Conservation (phyloP, 2,888 invertebrate genomes). For the Opisthograptis luteolata region DNA sequence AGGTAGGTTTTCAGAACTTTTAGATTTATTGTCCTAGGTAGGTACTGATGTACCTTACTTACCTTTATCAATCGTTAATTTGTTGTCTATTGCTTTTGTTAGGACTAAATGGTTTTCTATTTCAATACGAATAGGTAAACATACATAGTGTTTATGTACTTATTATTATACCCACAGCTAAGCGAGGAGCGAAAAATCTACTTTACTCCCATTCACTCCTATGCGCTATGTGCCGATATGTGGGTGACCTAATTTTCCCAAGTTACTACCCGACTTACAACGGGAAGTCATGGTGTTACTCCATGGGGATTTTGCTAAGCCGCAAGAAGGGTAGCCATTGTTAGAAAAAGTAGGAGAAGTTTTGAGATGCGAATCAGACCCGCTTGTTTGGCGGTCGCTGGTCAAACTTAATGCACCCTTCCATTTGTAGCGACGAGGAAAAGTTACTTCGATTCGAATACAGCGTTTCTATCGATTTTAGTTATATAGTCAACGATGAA, state of each 20-base stretch:
- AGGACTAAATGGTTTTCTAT: no score
- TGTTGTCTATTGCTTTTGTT: no score
- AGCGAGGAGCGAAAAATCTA: slow-evolving; percentile 1
- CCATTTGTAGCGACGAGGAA: not conserved
- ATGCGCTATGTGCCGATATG: slow-evolving; percentile 38
- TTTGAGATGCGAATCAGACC: slow-evolving; percentile 35
- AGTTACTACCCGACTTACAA: slow-evolving; percentile 56
- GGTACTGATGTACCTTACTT: no score
- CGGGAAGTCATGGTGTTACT: slow-evolving; percentile 50
- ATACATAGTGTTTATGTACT: no score
- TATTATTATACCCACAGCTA: not conserved
- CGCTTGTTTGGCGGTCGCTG: slow-evolving; percentile 28
- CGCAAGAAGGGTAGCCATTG: slow-evolving; percentile 38
- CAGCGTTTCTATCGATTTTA: no score
- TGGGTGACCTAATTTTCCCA: slow-evolving; percentile 64
- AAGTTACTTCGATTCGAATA: no score
- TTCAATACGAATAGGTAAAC: no score
- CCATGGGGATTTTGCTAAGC: slow-evolving; percentile 53
- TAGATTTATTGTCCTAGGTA: no score
- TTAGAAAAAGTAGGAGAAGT: slow-evolving; percentile 32
- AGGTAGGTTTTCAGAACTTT: no score
- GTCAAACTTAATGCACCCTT: slow-evolving; percentile 19
- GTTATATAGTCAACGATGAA: no score
- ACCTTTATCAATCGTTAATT: no score
- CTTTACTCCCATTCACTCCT: slow-evolving; percentile 27